These are phyloP conservation scores for Deilephila porcellus DNA, from an alignment of 2,888 invertebrate species.

Conservation along the genomic window DNA sequence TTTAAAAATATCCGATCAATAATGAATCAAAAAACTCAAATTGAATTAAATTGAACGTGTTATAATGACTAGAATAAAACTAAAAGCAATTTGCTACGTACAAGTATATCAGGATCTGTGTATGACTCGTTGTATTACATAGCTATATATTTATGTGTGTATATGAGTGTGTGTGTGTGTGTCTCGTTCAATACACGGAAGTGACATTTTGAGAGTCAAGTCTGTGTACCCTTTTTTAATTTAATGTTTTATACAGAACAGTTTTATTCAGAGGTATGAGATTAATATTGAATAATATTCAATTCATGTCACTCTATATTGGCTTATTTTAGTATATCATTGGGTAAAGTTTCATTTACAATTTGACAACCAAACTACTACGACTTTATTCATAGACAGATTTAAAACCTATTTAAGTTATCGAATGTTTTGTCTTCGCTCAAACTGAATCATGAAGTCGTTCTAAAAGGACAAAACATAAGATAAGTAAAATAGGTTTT, in stretches of 20 bases:
- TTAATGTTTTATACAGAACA: slow-evolving; percentile 25
- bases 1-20: too few species aligned
- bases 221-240: slow-evolving; percentile 14
- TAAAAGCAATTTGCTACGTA: background rate
- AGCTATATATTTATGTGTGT: background rate
- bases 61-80: background rate
- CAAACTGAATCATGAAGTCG: too few species aligned
- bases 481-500: too few species aligned
- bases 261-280: slow-evolving; percentile 13
- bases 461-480: too few species aligned
- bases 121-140: background rate
- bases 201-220: slow-evolving; percentile 29
- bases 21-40: background rate
- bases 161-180: background rate
- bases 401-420: too few species aligned
- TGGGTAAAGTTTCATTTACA: too few species aligned
- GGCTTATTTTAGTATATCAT: too few species aligned
- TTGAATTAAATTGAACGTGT: background rate
- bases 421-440: too few species aligned
- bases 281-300: background rate
- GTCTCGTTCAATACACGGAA: slow-evolving; percentile 28
- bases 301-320: too few species aligned
- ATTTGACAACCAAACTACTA: too few species aligned
- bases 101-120: background rate
- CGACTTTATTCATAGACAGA: too few species aligned